These are phyloP conservation scores for Drosophila pandora DNA, from an alignment of 1,140 invertebrate species.

Conservation along the genomic window DNA sequence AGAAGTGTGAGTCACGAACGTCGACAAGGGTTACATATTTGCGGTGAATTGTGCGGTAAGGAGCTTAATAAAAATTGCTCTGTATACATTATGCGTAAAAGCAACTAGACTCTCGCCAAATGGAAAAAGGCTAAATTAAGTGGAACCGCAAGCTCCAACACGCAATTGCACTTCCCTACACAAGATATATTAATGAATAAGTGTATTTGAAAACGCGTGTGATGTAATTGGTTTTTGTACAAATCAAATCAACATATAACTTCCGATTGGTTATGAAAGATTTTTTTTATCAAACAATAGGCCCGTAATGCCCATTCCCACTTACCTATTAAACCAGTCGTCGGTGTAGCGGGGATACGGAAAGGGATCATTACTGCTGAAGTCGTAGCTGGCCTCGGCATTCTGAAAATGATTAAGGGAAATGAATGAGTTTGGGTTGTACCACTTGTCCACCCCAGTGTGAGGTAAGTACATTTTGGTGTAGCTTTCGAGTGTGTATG, in stretches of 20 bases:
- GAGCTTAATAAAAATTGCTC: conserved; percentile 43
- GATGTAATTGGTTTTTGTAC: conserved; percentile 10
- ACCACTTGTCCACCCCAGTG: not conserved
- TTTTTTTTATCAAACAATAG: not conserved
- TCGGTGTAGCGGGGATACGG: conserved; percentile 98
- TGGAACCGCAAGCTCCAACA: conserved; percentile 1
- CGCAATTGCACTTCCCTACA: conserved; percentile 3
- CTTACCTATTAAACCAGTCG: conserved; percentile 99
- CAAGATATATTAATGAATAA: conserved; percentile 15
- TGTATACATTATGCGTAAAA: conserved; percentile 31
- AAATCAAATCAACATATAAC: conserved; percentile 22
- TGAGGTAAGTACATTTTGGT: conserved; percentile 29
- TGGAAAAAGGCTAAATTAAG: conserved; percentile 6
- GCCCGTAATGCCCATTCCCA: not conserved
- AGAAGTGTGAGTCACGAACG: conserved; percentile 1
- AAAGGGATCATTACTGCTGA: conserved; percentile 98
- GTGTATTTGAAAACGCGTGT: not conserved
- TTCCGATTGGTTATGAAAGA: conserved; percentile 5
- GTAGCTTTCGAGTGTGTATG: conserved; percentile 9
- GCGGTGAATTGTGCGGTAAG: conserved; percentile 21
- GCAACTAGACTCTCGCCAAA: conserved; percentile 4
- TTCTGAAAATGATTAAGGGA: conserved; percentile 88
- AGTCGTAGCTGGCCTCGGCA: conserved; percentile 98
- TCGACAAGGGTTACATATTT: conserved; percentile 22
- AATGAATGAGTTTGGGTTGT: conserved; percentile 13